Evolutionary conservation across 2,888 invertebrate species (phyloP), one percentile per base, ranked within the genome.

Genomic region (Tinea semifulvella): DNA sequence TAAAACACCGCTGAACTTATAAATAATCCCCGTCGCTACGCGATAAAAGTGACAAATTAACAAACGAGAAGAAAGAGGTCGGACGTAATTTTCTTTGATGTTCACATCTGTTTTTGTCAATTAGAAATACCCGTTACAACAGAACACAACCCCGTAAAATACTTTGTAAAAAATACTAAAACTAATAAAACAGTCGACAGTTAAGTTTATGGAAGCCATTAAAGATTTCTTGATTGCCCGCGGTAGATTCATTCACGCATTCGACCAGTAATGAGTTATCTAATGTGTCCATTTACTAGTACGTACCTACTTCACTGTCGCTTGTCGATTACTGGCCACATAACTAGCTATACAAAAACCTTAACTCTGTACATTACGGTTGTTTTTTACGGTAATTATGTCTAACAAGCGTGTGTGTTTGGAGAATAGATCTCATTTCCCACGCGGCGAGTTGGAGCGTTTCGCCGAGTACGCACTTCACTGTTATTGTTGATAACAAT

Each of bases 261-360:
- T 36, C 17, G n/a, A 36, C 36, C 36, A 18, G 36, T 36, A 36
- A 36, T 36, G 36, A 36, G 36, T 18, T 36, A 36, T 36, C 36
- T 36, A 35, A 35, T 35, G 26, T 26, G 26, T 26, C 26, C 26
- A 26, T 26, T 26, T n/a, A 10, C 11, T 26, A 31, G 31, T 11
- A 14, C 11, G 31, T n/a, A n/a, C n/a, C n/a, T n/a, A n/a, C 13
- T 14, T 31, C 31, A 31, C 14, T 31, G 31, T 31, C 31, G 31
- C 31, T 31, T 14, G 13, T 31, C 31, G 13, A 31, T 31, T 31
- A 31, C 31, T 31, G 31, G 11, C 14, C 31, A 31, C 31, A 31
- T 14, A 31, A 31, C 31, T 31, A 31, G 13, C 6, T 31, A 31
- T 7, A 31, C 31, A 31, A 11, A n/a, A 27, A 7, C n/a, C 7